A percentile compares a stretch with the other conserved stretches of the same genome.
Conservation (phyloP, 2,113 vertebrate species). For the Pollachius pollachius region DNA sequence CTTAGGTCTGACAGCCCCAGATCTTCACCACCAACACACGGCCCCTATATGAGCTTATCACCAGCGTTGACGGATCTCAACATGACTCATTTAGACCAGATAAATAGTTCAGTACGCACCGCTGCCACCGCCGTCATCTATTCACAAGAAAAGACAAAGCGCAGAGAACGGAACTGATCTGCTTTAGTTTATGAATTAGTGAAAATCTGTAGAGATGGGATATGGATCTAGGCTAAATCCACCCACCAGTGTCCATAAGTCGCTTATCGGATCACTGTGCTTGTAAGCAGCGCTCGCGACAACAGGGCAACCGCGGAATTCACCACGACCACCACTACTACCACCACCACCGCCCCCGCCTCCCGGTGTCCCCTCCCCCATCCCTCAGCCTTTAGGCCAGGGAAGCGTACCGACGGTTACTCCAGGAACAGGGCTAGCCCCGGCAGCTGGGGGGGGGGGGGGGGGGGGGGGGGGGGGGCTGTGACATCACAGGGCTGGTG, state of each 20-base stretch:
- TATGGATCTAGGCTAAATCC: constrained; percentile 38
- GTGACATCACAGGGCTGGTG: constrained; percentile 60
- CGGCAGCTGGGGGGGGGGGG: constrained; percentile 53
- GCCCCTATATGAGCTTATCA: constrained; percentile 36
- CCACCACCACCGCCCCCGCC: background rate
- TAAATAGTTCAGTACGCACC: constrained; percentile 64
- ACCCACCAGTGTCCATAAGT: constrained; percentile 58
- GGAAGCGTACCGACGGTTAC: constrained; percentile 33
- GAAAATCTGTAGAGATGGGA: constrained; percentile 14
- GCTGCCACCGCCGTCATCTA: constrained; percentile 43
- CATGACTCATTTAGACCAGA: constrained; percentile 62
- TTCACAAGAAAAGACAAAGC: constrained; percentile 46
- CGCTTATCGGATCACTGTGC: constrained; percentile 62
- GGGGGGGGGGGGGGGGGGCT: constrained; percentile 40
- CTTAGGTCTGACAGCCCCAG: too few species aligned
- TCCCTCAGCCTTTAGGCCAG: constrained; percentile 54
- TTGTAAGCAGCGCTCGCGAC: constrained; percentile 54
- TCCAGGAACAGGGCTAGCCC: constrained; percentile 42
- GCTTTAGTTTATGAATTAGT: constrained; percentile 44
- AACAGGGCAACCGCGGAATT: constrained; percentile 58
- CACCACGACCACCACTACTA: constrained; percentile 37
- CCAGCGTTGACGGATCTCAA: constrained; percentile 42
- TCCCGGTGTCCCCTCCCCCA: constrained; percentile 5
- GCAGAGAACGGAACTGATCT: constrained; percentile 19
- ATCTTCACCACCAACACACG: constrained; percentile 24